phyloP scores from a whole-genome alignment of 2,113 vertebrate genomes.

The Myanophis thanlyinensis region DNA sequence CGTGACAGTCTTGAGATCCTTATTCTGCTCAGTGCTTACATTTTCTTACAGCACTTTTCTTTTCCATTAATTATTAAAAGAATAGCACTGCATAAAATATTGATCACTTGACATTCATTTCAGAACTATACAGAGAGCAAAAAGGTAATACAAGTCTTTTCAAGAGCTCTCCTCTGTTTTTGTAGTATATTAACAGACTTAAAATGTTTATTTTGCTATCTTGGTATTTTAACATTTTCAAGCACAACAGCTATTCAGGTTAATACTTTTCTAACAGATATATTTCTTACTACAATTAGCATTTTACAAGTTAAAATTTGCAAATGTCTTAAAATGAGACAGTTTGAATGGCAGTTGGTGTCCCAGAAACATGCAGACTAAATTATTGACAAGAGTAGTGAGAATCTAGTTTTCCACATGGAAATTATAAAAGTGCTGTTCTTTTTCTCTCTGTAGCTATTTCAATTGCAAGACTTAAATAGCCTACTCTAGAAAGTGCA shows the following conservation, averaged over 20 bases:
- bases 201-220: slow-evolving; percentile 23
- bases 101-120: slow-evolving; percentile 62
- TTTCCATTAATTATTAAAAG: slow-evolving; percentile 69
- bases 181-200: slow-evolving; percentile 18
- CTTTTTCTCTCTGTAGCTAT: neutral
- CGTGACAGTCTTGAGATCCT: slow-evolving; percentile 36
- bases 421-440: neutral
- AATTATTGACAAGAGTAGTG: neutral
- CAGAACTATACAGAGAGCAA: slow-evolving; percentile 53
- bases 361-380: neutral
- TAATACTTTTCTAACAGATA: slow-evolving; percentile 13
- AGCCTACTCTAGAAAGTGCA: neutral
- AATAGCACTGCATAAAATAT: slow-evolving; percentile 67
- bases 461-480: neutral
- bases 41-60: slow-evolving; percentile 54
- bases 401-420: neutral
- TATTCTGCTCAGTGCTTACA: slow-evolving; percentile 49
- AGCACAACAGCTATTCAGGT: neutral
- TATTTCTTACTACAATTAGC: neutral
- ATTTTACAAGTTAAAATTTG: neutral
- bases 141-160: slow-evolving; percentile 39
- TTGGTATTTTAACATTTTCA: neutral
- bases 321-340: neutral
- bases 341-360: neutral
- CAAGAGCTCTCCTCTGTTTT: slow-evolving; percentile 31